Percentiles rank a stretch among this genome's conserved stretches.
Conservation (phyloP, 2,797 vertebrate species). For the Anas bernieri region DNA sequence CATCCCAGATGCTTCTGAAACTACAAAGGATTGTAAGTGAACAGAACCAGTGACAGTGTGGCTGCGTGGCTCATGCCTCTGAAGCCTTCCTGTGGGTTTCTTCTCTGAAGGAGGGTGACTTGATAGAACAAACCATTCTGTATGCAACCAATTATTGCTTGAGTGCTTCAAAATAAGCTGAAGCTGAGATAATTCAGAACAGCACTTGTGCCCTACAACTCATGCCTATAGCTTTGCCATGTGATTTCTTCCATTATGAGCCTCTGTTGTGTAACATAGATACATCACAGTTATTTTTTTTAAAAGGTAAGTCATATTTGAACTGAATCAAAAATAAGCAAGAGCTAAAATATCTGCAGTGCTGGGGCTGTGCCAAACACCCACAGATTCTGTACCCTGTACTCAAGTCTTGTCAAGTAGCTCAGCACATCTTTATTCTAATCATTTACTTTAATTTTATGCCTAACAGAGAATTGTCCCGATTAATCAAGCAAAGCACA, state of each 20-base stretch:
- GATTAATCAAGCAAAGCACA: constrained; percentile 55
- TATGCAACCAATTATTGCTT: background rate
- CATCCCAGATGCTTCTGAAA: background rate
- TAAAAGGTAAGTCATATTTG: constrained; percentile 54
- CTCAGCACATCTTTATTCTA: constrained; percentile 66
- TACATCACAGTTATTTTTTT: constrained; percentile 23
- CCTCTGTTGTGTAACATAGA: constrained; percentile 48
- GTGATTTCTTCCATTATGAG: background rate
- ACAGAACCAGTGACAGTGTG: accelerated
- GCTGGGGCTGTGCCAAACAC: constrained; percentile 67
- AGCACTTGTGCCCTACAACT: background rate
- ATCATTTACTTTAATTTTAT: constrained; percentile 51
- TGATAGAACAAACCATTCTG: background rate
- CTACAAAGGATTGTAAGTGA: background rate
- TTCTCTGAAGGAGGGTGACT: background rate
- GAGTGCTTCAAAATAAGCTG: background rate
- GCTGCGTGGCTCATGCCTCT: background rate
- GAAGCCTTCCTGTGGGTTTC: background rate
- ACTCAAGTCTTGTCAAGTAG: constrained; percentile 62
- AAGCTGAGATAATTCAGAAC: background rate
- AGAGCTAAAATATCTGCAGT: constrained; percentile 70
- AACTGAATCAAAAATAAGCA: constrained; percentile 68
- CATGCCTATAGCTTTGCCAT: background rate
- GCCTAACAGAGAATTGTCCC: constrained; percentile 46
- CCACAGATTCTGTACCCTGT: constrained; percentile 62